Conservation (phyloP, 1,140 invertebrate genomes). For the Sycobia sp. region DNA sequence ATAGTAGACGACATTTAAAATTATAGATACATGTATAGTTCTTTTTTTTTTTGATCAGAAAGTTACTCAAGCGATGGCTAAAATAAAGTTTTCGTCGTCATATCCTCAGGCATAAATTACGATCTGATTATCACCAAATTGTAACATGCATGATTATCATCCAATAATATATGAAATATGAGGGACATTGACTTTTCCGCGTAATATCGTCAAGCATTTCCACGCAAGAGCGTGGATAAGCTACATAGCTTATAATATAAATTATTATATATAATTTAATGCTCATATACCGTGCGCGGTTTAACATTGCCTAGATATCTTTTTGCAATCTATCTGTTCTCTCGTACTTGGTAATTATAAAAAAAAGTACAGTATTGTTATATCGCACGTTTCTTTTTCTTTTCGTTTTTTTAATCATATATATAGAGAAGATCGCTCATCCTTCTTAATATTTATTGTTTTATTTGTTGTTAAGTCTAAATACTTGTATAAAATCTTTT, state of each 20-base stretch:
- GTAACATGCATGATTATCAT: slow-evolving; percentile 17
- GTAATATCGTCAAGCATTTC: neutral
- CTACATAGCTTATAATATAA: slow-evolving; percentile 8
- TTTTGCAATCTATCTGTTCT: slow-evolving; percentile 4
- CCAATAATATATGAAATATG: neutral
- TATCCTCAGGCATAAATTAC: slow-evolving; percentile 23
- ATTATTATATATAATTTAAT: slow-evolving; percentile 2
- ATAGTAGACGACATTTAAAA: slow-evolving; percentile 25
- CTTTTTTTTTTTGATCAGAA: too few relatives aligned
- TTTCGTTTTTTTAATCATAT: neutral
- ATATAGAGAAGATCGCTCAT: neutral
- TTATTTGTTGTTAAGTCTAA: slow-evolving; percentile 11
- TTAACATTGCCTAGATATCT: slow-evolving; percentile 21
- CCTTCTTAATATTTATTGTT: neutral
- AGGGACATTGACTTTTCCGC: slow-evolving; percentile 10
- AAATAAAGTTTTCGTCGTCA: too few relatives aligned
- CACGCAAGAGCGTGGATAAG: neutral
- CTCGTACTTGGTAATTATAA: slow-evolving; percentile 17
- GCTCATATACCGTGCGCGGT: too few relatives aligned
- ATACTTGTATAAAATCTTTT: slow-evolving; percentile 27
- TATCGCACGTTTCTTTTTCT: slow-evolving; percentile 2
- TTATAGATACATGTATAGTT: slow-evolving; percentile 8
- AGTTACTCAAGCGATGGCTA: too few relatives aligned
- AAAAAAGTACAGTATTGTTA: slow-evolving; percentile 18
- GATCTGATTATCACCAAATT: slow-evolving; percentile 30